phyloP scores from a whole-genome alignment of 2,113 vertebrate genomes.

The Phalacrocorax aristotelis region DNA sequence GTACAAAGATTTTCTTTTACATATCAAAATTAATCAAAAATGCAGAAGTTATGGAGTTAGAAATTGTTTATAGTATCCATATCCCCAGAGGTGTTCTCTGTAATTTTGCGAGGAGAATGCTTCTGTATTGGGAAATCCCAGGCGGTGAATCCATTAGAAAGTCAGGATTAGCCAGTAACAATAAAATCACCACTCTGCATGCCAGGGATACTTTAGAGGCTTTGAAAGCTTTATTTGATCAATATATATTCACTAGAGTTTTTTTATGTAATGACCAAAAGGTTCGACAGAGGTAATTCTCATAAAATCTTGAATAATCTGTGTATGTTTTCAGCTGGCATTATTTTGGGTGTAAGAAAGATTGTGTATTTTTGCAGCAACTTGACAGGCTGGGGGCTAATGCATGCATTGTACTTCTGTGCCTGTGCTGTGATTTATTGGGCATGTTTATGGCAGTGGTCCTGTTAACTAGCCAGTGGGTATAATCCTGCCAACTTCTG shows the following conservation, averaged over 20 bases:
- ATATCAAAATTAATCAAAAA: neutral
- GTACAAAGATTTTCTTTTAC: neutral
- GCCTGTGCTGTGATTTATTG: neutral
- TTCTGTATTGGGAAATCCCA: neutral
- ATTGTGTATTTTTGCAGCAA: neutral
- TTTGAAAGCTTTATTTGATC: neutral
- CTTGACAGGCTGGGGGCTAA: neutral
- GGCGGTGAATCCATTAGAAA: neutral
- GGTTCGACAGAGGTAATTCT: neutral
- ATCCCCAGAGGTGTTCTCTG: neutral
- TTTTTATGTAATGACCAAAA: neutral
- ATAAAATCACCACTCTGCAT: neutral
- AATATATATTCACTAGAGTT: neutral
- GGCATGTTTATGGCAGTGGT: neutral
- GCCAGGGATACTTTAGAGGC: neutral
- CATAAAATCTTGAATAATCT: neutral
- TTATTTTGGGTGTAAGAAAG: neutral
- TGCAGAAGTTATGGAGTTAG: neutral
- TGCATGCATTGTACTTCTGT: neutral
- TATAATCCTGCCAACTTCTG: conserved; percentile 24
- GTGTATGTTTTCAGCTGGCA: neutral
- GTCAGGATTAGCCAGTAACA: neutral
- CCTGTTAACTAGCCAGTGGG: neutral
- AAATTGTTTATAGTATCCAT: neutral
- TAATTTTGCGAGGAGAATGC: neutral